phyloP scores from a whole-genome alignment of 2,797 vertebrate species.

The Acipenser ruthenus region DNA sequence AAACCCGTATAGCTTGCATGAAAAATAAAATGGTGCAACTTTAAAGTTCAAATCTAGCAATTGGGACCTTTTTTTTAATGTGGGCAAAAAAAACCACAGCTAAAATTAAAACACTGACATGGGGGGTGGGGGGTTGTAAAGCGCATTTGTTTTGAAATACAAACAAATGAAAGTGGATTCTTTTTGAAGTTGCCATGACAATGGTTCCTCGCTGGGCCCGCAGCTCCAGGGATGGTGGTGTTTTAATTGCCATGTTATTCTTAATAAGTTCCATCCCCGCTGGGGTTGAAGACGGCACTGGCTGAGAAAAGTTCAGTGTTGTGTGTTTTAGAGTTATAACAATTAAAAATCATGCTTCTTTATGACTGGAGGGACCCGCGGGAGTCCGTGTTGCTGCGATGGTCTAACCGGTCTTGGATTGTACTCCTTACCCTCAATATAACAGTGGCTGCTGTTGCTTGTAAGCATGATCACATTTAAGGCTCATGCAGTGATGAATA shows the following conservation, averaged over 20 bases:
- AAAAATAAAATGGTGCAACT: not conserved
- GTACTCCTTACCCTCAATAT: too few species aligned
- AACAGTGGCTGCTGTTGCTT: too few species aligned
- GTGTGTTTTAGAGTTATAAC: too few species aligned
- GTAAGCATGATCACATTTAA: too few species aligned
- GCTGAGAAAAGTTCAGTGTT: too few species aligned
- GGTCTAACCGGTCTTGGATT: too few species aligned
- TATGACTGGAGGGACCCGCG: too few species aligned
- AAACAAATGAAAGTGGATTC: constrained; percentile 9
- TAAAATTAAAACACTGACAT: not conserved
- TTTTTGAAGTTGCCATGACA: constrained; percentile 13
- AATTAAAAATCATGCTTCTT: too few species aligned
- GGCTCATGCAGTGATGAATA: too few species aligned
- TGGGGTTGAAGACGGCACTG: not conserved
- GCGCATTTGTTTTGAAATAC: not conserved
- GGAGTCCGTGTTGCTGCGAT: too few species aligned
- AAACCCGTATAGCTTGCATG: constrained; percentile 5
- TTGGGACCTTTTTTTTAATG: not conserved
- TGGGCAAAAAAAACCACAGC: not conserved
- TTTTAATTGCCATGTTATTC: not conserved
- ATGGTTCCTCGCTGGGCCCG: not conserved
- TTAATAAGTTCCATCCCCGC: not conserved
- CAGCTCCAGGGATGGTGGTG: too few species aligned
- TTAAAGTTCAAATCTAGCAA: not conserved
- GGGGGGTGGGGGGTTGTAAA: not conserved